Evolutionary conservation across 1,140 invertebrate species (phyloP).

Genomic region (Wasmannia auropunctata): DNA sequence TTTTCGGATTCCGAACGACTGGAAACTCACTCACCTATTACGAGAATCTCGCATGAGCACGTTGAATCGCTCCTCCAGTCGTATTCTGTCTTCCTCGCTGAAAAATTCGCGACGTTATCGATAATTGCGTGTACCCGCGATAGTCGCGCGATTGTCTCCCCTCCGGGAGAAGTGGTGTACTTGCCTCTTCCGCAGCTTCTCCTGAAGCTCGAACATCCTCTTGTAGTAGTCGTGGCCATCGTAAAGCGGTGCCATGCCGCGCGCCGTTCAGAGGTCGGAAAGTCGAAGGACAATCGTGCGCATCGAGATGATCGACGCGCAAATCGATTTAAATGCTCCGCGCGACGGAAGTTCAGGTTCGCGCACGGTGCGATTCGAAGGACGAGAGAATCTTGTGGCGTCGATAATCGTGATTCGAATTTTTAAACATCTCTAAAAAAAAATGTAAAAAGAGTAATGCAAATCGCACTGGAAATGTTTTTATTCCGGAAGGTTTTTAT

Average conservation of each 20-base stretch:
- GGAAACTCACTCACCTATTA: constrained; percentile 75
- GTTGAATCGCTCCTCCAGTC: constrained; percentile 81
- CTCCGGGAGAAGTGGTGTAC: neutral
- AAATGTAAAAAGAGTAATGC: neutral
- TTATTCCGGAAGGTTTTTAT: neutral
- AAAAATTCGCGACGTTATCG: constrained; percentile 35
- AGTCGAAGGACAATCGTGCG: constrained; percentile 32
- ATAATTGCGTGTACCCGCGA: neutral
- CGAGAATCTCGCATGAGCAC: constrained; percentile 78
- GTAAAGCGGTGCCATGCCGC: constrained; percentile 74
- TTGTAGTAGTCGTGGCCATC: constrained; percentile 78
- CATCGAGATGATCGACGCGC: constrained; percentile 37
- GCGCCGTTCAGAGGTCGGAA: constrained; percentile 22
- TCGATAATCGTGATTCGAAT: neutral
- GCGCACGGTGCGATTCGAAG: neutral
- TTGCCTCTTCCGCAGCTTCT: constrained; percentile 81
- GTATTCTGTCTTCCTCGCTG: constrained; percentile 83
- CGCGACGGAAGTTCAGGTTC: neutral
- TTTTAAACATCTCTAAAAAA: neutral
- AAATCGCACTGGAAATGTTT: neutral
- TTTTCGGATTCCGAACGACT: neutral
- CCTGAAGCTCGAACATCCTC: constrained; percentile 81
- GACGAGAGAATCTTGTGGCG: neutral
- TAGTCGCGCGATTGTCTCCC: neutral
- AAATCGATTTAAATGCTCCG: constrained; percentile 47